phyloP scores from a whole-genome alignment of 2,888 invertebrate genomes.

The Tinea semifulvella region DNA sequence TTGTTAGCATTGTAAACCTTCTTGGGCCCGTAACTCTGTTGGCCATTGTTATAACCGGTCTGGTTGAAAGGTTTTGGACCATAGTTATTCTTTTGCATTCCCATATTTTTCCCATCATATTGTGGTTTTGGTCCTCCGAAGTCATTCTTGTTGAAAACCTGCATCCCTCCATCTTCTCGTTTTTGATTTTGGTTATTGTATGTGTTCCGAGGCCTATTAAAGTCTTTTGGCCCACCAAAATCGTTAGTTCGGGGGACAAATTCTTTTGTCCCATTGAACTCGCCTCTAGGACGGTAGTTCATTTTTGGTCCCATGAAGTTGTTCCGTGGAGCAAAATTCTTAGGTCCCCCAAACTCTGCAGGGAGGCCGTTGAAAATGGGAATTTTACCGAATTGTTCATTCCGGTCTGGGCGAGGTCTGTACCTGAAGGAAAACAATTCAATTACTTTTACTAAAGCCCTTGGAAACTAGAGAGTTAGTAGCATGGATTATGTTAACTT shows the following conservation, averaged over 20 bases:
- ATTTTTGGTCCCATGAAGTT: slow-evolving; percentile 40
- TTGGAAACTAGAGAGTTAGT: no score
- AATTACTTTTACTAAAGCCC: no score
- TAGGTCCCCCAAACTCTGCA: slow-evolving; percentile 57
- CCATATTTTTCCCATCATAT: slow-evolving; percentile 24
- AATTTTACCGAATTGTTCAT: slow-evolving; percentile 71
- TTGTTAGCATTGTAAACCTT: slow-evolving; percentile 41
- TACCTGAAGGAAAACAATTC: slow-evolving; percentile 51
- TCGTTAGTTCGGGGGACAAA: slow-evolving; percentile 48
- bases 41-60: slow-evolving; percentile 33
- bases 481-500: no score
- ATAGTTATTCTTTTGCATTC: slow-evolving; percentile 42
- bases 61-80: slow-evolving; percentile 48
- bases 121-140: slow-evolving; percentile 57
- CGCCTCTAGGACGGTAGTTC: slow-evolving; percentile 57
- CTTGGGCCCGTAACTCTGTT: slow-evolving; percentile 44
- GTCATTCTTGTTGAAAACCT: slow-evolving; percentile 53
- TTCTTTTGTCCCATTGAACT: slow-evolving; percentile 56
- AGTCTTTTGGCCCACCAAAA: slow-evolving; percentile 59
- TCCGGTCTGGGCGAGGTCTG: slow-evolving; percentile 71
- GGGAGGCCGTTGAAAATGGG: slow-evolving; percentile 49
- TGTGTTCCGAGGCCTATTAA: slow-evolving; percentile 50
- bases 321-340: slow-evolving; percentile 54
- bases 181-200: slow-evolving; percentile 44
- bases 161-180: slow-evolving; percentile 47